A percentile compares a stretch with the other conserved stretches of the same genome.
Conservation (phyloP, 1,140 invertebrate genomes). For the Colletes latitarsis region DNA sequence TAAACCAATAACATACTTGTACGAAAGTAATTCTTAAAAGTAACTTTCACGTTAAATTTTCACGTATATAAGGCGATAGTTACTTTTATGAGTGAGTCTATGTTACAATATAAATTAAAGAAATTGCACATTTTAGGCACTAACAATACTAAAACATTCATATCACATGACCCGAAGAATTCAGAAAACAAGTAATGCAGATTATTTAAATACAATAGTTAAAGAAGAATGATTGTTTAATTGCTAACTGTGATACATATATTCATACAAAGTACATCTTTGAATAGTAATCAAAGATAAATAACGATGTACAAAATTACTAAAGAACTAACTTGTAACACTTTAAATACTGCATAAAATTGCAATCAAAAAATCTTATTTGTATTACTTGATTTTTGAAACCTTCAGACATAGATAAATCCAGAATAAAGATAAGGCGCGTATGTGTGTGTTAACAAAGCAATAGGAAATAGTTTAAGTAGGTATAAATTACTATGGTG, state of each 20-base stretch:
- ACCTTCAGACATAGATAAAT: conserved; percentile 23
- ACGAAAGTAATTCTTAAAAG: conserved; percentile 32
- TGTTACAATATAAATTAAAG: conserved; percentile 31
- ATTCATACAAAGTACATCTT: conserved; percentile 14
- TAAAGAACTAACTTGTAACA: conserved; percentile 15
- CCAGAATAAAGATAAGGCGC: conserved; percentile 4
- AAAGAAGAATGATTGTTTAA: neutral
- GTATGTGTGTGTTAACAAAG: conserved; percentile 35
- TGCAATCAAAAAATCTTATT: neutral
- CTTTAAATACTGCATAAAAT: conserved; percentile 11
- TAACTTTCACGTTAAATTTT: conserved; percentile 18
- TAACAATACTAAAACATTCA: conserved; percentile 29
- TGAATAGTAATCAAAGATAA: conserved; percentile 7
- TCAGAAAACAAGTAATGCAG: conserved; percentile 30
- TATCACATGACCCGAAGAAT: neutral
- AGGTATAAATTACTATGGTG: conserved; percentile 50
- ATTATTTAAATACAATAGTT: neutral
- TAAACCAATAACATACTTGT: conserved; percentile 14
- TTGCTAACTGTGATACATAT: neutral
- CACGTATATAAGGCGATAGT: conserved; percentile 6
- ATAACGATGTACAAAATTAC: neutral
- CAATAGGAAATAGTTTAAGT: conserved; percentile 30
- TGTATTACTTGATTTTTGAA: conserved; percentile 29
- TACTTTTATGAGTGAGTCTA: conserved; percentile 26
- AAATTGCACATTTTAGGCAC: conserved; percentile 41